Evolutionary conservation across 2,113 vertebrate species (phyloP).

Genomic region (Pseudopipra pipra): DNA sequence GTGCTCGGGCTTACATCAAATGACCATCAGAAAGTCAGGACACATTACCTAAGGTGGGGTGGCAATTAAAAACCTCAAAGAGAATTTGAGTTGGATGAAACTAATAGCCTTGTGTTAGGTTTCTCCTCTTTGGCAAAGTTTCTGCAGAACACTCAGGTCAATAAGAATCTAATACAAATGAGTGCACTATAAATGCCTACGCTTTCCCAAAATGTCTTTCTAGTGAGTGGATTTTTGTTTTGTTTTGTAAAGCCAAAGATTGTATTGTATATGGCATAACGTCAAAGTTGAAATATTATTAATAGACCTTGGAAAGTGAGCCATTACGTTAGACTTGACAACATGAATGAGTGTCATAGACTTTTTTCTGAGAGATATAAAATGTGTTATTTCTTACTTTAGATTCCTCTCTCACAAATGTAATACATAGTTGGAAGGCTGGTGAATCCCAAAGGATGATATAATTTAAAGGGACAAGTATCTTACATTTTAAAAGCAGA

Average conservation of each 20-base stretch:
- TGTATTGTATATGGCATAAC: background rate
- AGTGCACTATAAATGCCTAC: background rate
- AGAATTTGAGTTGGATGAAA: background rate
- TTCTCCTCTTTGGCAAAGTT: background rate
- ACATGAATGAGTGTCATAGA: background rate
- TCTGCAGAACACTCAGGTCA: background rate
- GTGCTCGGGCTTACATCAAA: background rate
- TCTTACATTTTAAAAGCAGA: background rate
- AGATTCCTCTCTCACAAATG: background rate
- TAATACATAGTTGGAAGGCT: background rate
- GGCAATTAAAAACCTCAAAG: background rate
- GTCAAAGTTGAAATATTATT: background rate
- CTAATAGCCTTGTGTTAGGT: background rate
- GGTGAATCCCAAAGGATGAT: background rate
- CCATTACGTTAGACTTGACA: background rate
- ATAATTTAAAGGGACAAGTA: background rate
- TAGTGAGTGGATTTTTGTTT: background rate
- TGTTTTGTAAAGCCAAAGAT: background rate
- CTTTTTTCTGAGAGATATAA: background rate
- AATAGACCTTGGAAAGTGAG: background rate
- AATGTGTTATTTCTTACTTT: background rate
- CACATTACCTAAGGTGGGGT: background rate
- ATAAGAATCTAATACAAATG: background rate
- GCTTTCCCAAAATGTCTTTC: background rate
- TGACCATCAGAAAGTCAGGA: background rate